Evolutionary conservation across 2,888 invertebrate genomes (phyloP), one percentile per base, ranked within the genome.

Genomic region (Tetramorium bicarinatum): DNA sequence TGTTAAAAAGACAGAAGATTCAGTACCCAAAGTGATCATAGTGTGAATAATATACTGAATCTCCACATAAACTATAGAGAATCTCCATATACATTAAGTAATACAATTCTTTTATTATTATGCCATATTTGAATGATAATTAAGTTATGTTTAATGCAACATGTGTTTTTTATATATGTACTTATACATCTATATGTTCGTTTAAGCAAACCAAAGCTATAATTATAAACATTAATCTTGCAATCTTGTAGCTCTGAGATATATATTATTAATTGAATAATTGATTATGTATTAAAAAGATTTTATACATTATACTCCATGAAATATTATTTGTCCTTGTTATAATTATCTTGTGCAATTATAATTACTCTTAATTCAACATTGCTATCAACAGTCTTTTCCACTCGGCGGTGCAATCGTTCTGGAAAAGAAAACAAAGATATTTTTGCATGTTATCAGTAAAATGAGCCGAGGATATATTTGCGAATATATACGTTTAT

Each of bases 351-450:
- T 66, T 0, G n/a, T 15, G 21, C 9, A 59, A n/a, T 81, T 56
- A 62, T 66, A 62, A 54, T 3, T 71, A 82, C 47, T 71, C 83
- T 87, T 91, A 95, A 91, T 95, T 93, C 90, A 95, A 92, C 92
- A 95, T 92, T 82, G 93, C 93, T 77, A 95, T 94, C 85, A 95
- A 92, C 87, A 94, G 92, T 83, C 91, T 93, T 92, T 94, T 94
- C 91, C 92, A 91, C 74, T 90, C 92, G 47, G 91, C 93, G 29
- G 86, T 85, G 83, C 94, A 93, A 93, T 95, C 94, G 66, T 90
- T 93, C 94, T 94, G 94, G 67, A 94, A 94, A 93, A 91, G 61
- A 91, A 79, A 89, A 84, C 75, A 88, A 66, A 87, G 21, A 81
- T 52, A 44, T 82, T 74, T 74, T 80, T 44, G 75, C 49, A 54